Evolutionary conservation across 1,140 invertebrate genomes (phyloP), one percentile per base, ranked within the genome.

Genomic region (Bicyclus anynana): DNA sequence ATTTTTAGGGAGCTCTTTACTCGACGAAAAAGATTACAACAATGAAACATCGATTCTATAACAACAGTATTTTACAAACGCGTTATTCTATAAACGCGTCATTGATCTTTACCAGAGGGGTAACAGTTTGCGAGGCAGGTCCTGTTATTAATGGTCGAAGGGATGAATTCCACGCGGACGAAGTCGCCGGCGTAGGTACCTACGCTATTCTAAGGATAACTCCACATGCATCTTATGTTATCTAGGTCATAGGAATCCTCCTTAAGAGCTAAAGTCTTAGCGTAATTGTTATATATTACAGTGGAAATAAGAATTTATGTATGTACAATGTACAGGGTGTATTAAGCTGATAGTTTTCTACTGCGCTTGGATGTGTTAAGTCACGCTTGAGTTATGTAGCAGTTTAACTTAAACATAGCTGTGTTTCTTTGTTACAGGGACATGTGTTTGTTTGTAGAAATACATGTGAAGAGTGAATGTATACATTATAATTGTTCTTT

Each of bases 241-340:
- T 63, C 26, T 63, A 63, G 61, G 61, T 63, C 52, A 42, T 46
- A 54, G 50, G 48, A 56, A 37, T 49, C 42, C 53, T 53, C 59
- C 53, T 57, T 60, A 60, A 54, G 58, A 60, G 56, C 58, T 53
- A 21, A 51, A 44, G 44, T 49, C 40, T 63, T 49, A 50, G 35
- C 18, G 51, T 59, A 63, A 59, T 50, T 59, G 61, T 58, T 59
- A 63, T 63, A 59, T 63, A 63, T 63, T 59, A 55, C 56, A 16
- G 46, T 23, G 14, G 55, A 46, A 51, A 63, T 63, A 54, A 54
- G 35, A 53, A 63, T 63, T 63, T 60, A 60, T 60, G 52, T 60
- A 60, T 54, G 49, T 51, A 52, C 56, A 44, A 60, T 54, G 49
- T 51, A 52, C 56, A 44, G 21, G 10, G 23, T 14, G 40, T 52